phyloP scores from a whole-genome alignment of 2,113 vertebrate genomes.

The Gadus macrocephalus region DNA sequence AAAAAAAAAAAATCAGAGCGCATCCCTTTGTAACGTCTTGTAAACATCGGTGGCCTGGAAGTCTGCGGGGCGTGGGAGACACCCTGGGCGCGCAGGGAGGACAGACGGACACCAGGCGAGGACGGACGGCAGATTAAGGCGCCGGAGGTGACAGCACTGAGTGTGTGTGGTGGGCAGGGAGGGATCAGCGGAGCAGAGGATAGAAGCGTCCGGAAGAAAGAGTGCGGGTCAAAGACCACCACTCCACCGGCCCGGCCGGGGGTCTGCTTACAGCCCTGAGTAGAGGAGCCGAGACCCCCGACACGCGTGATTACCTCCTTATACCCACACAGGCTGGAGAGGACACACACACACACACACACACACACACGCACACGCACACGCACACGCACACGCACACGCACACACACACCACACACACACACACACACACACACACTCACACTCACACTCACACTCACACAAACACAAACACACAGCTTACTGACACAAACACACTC shows the following conservation, averaged over 20 bases:
- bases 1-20: too few relatives aligned
- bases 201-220: conserved; percentile 42
- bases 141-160: conserved; percentile 59
- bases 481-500: background rate
- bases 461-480: background rate
- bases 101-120: conserved; percentile 34
- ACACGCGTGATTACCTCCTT: conserved; percentile 58
- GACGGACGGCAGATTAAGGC: conserved; percentile 32
- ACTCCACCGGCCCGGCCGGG: conserved; percentile 45
- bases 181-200: conserved; percentile 34
- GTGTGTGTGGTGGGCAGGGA: conserved; percentile 38
- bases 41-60: too few relatives aligned
- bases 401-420: conserved; percentile 3
- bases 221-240: conserved; percentile 58
- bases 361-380: conserved; percentile 9
- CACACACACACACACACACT: conserved; percentile 8
- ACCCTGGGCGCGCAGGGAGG: conserved; percentile 28
- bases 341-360: conserved; percentile 11
- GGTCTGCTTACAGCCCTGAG: conserved; percentile 62
- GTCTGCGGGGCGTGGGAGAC: conserved; percentile 13
- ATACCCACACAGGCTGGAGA: conserved; percentile 10
- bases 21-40: too few relatives aligned
- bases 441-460: conserved; percentile 5
- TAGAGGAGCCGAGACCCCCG: conserved; percentile 35
- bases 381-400: conserved; percentile 5